Evolutionary conservation across 2,888 invertebrate genomes (phyloP), one percentile per base, ranked within the genome.

Genomic region (Lasioglossum malachurum): DNA sequence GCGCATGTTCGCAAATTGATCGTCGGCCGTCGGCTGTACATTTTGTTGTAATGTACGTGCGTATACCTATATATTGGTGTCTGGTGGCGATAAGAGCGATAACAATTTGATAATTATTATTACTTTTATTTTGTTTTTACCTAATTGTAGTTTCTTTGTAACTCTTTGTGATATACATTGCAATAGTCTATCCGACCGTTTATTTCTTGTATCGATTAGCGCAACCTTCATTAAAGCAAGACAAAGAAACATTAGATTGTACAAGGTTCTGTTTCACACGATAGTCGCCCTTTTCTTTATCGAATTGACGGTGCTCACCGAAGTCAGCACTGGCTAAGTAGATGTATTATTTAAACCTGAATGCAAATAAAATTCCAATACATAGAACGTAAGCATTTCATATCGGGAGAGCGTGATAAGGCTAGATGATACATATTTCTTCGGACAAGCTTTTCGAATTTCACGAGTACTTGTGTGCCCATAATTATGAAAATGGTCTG

Each of bases 111-210:
- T 92, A 91, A 90, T 91, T 91, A 94, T 93, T 92, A 94, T 93
- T 93, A 94, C 93, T 93, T 93, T 93, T 94, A 94, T 94, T 76
- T 94, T 93, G 94, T 95, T 95, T 95, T 95, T 94, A 94, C 94
- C 93, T 94, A 95, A 94, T 94, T 94, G 93, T 95, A 95, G 94
- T 94, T 94, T 95, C 95, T 94, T 95, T 95, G 95, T 95, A 95
- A 95, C 94, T 94, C 93, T 94, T 94, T 95, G 95, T 95, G 95
- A 95, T 95, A 94, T 94, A 95, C 94, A 95, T 94, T 95, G 95
- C 95, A 95, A 95, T 95, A 95, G 95, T 95, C 94, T 94, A 94
- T 92, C 92, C 92, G 93, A 94, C 91, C 93, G 92, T 94, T 92
- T 93, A 93, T 94, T 93, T 94, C 93, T 94, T 95, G 93, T 94